Base-by-base conservation (phyloP, 2,797 vertebrate species). In the Aotus griseimembra region DNA sequence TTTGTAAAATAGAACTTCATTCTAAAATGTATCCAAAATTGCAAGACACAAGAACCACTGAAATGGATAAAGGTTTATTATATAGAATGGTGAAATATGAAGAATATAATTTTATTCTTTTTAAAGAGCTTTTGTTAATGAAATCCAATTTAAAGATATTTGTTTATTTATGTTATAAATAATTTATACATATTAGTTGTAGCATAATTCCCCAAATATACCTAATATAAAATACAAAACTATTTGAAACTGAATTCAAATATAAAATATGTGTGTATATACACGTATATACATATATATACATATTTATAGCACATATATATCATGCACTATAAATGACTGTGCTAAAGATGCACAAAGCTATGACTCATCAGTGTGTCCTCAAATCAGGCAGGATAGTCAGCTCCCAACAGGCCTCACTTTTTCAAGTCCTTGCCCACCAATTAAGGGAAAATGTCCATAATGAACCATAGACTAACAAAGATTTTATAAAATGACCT, bases 141-240 rank as follows among this genome's bases (percentile, higher is more conserved):
- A 98, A 98, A 98, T 73, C 97, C 98, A 98, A 98, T 96, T 98
- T 98, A 98, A 98, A 98, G 96, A 93, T 92, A 98, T 98, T 98
- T 97, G 95, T 97, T 98, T 98, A 97, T 55, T 55, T 22, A 55
- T 22, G 9, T 55, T 22, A 55, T 98, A 98, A 98, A 98, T 97
- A 98, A 97, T 98, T 98, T 98, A 98, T 98, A 97, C 98, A 98
- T 97, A 97, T 98, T 98, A 98, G 97, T 93, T 97, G 96, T 98
- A 98, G 96, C 98, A 98, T 98, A 98, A 98, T 98, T 98, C 94
- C 84, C 97, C 98, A 98, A 98, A 98, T 91, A 97, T 95, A 98
- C 95, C 96, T 94, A 98, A 98, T 98, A 93, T 98, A 98, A 98
- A 98, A 98, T 98, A 98, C 94, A 98, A 98, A 98, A 98, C 97